These are phyloP conservation scores for Lacerta bilineata DNA, from an alignment of 2,797 vertebrate species.

Conservation along the genomic window DNA sequence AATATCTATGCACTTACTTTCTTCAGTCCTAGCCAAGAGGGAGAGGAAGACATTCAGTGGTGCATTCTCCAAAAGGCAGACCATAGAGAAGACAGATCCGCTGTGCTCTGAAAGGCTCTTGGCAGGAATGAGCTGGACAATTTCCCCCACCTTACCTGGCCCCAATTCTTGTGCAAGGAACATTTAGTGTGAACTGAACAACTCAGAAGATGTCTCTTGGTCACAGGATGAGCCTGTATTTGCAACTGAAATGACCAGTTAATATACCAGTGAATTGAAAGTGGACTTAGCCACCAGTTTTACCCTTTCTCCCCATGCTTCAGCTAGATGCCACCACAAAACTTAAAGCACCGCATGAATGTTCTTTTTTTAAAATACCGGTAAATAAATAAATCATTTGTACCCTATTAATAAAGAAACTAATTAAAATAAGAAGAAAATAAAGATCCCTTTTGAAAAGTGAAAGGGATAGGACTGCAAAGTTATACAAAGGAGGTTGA, in stretches of 20 bases:
- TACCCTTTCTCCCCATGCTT: neutral
- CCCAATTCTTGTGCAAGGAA: neutral
- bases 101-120: neutral
- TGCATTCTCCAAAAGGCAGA: neutral
- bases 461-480: neutral
- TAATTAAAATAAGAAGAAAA: neutral
- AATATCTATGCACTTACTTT: neutral
- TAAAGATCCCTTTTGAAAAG: neutral
- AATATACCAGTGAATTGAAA: neutral
- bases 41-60: neutral
- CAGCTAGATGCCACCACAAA: neutral
- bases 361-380: neutral
- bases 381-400: too few relatives aligned
- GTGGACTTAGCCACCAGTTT: neutral
- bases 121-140: neutral
- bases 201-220: too few relatives aligned
- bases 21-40: neutral
- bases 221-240: neutral
- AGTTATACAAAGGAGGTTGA: neutral
- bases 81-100: neutral
- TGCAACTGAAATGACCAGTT: slow-evolving; percentile 7
- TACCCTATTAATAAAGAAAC: neutral
- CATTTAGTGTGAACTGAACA: neutral
- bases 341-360: neutral
- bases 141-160: too few relatives aligned